A percentile compares a stretch with the other conserved stretches of the same genome.
Conservation (phyloP, 2,113 vertebrate species). For the Pavo muticus region DNA sequence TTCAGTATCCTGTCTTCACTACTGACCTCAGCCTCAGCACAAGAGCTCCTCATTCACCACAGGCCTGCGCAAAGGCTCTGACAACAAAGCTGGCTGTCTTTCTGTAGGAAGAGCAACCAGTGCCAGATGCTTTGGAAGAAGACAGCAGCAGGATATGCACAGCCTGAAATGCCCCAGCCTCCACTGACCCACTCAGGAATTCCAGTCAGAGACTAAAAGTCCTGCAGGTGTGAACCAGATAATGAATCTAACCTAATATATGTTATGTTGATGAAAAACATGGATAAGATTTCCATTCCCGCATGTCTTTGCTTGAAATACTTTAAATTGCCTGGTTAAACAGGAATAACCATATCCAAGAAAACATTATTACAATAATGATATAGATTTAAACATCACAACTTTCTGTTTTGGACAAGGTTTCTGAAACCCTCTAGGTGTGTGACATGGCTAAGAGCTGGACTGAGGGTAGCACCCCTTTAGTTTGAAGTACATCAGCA, state of each 20-base stretch:
- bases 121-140: background rate
- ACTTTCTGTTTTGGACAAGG: background rate
- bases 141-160: background rate
- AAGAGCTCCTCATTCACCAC: background rate
- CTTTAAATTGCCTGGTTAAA: background rate
- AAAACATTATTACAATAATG: background rate
- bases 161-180: background rate
- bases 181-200: background rate
- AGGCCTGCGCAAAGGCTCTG: background rate
- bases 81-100: background rate
- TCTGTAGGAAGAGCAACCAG: background rate
- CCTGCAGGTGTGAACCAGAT: background rate
- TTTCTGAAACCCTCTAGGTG: background rate
- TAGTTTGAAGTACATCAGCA: background rate
- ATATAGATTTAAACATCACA: background rate
- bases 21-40: background rate
- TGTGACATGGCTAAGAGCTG: background rate
- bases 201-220: background rate
- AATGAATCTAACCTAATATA: background rate
- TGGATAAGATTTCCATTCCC: background rate
- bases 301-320: background rate
- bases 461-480: accelerated
- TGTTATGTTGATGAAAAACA: background rate
- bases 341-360: background rate
- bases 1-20: background rate